These are phyloP conservation scores for Xylophagus ater DNA, from an alignment of 2,888 invertebrate species.

Conservation along the genomic window DNA sequence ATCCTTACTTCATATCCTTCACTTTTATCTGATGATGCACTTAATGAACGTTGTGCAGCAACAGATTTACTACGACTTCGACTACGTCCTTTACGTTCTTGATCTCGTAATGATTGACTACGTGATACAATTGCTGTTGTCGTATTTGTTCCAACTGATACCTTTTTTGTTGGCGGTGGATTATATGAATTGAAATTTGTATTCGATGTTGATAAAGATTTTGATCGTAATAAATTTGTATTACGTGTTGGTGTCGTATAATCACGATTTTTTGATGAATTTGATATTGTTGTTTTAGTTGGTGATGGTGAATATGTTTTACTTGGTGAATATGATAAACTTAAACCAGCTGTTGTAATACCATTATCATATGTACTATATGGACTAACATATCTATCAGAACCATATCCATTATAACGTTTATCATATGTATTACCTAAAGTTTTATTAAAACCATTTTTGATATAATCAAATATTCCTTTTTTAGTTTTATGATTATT, in stretches of 20 bases:
- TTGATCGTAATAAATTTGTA: conserved; percentile 24
- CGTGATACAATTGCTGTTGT: conserved; percentile 32
- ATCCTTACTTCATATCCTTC: conserved; percentile 75
- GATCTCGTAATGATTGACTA: conserved; percentile 38
- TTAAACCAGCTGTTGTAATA: conserved; percentile 38
- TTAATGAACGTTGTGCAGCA: conserved; percentile 44
- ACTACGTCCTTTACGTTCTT: conserved; percentile 38
- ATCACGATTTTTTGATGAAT: conserved; percentile 24
- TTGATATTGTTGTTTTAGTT: conserved; percentile 25
- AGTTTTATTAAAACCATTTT: conserved; percentile 13
- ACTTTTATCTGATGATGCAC: conserved; percentile 60
- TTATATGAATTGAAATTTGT: conserved; percentile 27
- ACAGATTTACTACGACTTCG: conserved; percentile 33
- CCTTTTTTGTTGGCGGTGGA: conserved; percentile 15
- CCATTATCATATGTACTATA: conserved; percentile 39
- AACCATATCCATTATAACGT: conserved; percentile 27
- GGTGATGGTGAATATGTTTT: conserved; percentile 20
- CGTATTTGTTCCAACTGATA: conserved; percentile 29
- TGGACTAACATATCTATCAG: conserved; percentile 37
- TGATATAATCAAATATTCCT: too few relatives aligned
- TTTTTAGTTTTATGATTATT: conserved; percentile 9
- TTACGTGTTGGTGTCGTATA: conserved; percentile 21
- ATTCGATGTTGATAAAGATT: conserved; percentile 33
- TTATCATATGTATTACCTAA: conserved; percentile 15
- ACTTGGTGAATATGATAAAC: too few relatives aligned